Base-by-base conservation (phyloP, 1,140 invertebrate genomes). In the Rhyzopertha dominica region DNA sequence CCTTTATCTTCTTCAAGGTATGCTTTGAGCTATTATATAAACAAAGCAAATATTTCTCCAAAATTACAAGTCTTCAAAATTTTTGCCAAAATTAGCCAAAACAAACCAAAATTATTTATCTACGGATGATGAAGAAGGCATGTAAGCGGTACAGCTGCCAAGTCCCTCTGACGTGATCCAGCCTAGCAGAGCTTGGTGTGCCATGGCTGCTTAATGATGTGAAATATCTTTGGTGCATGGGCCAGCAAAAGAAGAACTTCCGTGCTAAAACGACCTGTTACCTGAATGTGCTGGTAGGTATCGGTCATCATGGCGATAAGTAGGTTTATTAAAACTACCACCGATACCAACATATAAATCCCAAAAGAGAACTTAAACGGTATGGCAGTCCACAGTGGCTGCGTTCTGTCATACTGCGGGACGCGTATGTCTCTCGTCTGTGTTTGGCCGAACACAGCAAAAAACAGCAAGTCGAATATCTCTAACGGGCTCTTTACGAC, bases 281-380 rank as follows among this genome's bases (percentile, higher is more conserved):
- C 89, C 77, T 97, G 85, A 66, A 99, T 99, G 59, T 95, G 78
- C 69, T 99, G 95, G 73, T 99, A 99, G 19, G 96, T 99, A 76
- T 99, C 95, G 63, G 92, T 95, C 95, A 99, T 98, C 96, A 99
- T 99, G 76, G 96, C 96, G 80, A 99, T 99, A 58, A 99, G 84
- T 43, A 99, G 80, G 75, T 99, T 99, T 74, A 99, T 98, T 45
- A 99, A 80, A 40, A 99, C 96, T 62, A 99, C 90, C 49, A 98
- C 87, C 37, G 94, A 96, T 43, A 99, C 93, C 80, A 98, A 79
- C 90, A 98, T 93, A 76, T 98, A 99, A 59, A 95, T 85, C 41
- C 85, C 86, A 70, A 86, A 87, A 43, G 85, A 78, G 56, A 85
- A 76, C 76, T 88, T 89, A 75, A 87, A 89, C 48, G 88, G 74